These are phyloP conservation scores for Chaetorhynchus papuensis DNA, from an alignment of 2,113 vertebrate genomes.

Conservation along the genomic window DNA sequence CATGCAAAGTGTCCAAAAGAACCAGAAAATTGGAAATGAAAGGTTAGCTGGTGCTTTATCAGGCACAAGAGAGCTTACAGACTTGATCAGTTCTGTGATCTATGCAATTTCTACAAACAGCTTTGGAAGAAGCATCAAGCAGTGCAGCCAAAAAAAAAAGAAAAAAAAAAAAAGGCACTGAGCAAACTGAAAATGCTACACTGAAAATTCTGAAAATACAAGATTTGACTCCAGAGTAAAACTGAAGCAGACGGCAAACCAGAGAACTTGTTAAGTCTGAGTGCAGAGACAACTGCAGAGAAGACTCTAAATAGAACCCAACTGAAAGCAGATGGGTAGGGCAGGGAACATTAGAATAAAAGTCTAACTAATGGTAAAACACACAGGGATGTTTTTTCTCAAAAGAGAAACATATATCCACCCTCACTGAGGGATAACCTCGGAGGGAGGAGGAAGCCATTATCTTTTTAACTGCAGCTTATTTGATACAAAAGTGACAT, in stretches of 20 bases:
- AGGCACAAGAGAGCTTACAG: background rate
- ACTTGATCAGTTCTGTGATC: background rate
- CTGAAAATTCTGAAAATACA: constrained; percentile 37
- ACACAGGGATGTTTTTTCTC: background rate
- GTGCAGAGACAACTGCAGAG: constrained; percentile 46
- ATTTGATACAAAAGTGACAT: background rate
- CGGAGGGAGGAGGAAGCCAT: background rate
- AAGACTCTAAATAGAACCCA: constrained; percentile 51
- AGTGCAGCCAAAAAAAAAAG: background rate
- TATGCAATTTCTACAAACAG: background rate
- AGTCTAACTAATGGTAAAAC: constrained; percentile 27
- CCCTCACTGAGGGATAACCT: background rate
- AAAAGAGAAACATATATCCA: background rate
- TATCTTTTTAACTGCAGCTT: background rate
- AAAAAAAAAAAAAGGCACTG: background rate
- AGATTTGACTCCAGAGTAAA: constrained; percentile 5
- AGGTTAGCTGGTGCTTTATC: background rate
- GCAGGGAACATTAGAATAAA: constrained; percentile 23
- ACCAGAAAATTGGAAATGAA: background rate
- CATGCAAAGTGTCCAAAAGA: background rate
- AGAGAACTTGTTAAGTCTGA: constrained; percentile 41
- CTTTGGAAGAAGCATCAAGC: background rate
- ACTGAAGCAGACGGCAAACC: constrained; percentile 41
- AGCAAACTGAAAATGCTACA: constrained; percentile 11
- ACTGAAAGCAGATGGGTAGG: constrained; percentile 43